phyloP scores from a whole-genome alignment of 2,113 vertebrate genomes.

The Plectropomus leopardus region DNA sequence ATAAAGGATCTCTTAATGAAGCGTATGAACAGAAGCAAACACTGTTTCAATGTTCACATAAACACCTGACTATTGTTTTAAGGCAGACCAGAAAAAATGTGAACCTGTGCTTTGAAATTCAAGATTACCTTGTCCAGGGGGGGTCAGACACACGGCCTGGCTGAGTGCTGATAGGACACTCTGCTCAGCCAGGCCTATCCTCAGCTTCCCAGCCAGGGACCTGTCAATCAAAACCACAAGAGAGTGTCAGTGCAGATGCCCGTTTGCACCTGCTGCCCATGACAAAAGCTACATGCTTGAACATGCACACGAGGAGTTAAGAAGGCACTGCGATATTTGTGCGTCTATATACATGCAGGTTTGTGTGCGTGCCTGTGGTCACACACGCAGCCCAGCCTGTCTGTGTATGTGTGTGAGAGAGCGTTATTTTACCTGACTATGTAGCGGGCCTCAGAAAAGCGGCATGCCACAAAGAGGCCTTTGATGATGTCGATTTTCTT shows the following conservation, averaged over 20 bases:
- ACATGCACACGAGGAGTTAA: not conserved
- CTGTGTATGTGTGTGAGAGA: conserved; percentile 9
- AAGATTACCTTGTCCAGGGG: conserved; percentile 88
- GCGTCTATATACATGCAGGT: conserved; percentile 6
- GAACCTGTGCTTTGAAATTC: not conserved
- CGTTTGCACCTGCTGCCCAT: conserved; percentile 11
- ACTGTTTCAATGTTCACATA: not conserved
- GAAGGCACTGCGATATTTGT: not conserved
- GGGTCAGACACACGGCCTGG: conserved; percentile 90
- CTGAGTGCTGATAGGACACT: conserved; percentile 89
- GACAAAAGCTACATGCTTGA: conserved; percentile 17
- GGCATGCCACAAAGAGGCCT: conserved; percentile 93
- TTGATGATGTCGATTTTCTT: conserved; percentile 96
- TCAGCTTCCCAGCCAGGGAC: conserved; percentile 91
- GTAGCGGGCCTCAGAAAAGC: conserved; percentile 91
- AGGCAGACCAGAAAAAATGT: not conserved
- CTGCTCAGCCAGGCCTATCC: conserved; percentile 93
- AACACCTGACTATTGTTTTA: not conserved
- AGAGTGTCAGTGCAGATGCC: conserved; percentile 8
- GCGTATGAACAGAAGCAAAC: not conserved
- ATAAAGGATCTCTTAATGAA: not conserved
- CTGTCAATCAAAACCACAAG: conserved; percentile 80
- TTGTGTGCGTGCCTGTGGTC: not conserved
- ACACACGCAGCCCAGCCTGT: not conserved
- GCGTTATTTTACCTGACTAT: conserved; percentile 88